Evolutionary conservation across 2,113 vertebrate species (phyloP).

Genomic region (Penelope pileata): DNA sequence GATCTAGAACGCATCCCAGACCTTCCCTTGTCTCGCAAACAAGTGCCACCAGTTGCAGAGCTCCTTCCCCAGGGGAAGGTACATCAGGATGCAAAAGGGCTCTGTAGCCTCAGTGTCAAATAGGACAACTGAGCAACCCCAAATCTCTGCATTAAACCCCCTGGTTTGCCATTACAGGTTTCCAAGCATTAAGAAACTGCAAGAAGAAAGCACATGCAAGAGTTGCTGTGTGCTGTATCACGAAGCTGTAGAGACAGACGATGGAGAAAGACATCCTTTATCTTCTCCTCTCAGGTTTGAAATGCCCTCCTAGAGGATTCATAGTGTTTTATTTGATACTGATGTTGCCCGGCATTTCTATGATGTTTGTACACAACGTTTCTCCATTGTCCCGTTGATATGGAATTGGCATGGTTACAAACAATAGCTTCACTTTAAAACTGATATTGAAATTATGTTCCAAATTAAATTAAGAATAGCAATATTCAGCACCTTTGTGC

Average conservation of each 20-base stretch:
- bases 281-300: background rate
- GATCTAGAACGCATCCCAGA: background rate
- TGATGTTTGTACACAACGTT: background rate
- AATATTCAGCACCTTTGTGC: background rate
- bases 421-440: background rate
- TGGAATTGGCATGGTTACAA: background rate
- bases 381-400: background rate
- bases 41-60: background rate
- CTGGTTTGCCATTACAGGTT: background rate
- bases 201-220: background rate
- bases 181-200: background rate
- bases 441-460: background rate
- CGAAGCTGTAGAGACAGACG: background rate
- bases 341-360: fast-evolving
- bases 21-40: background rate
- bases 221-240: background rate
- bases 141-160: background rate
- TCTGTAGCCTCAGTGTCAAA: fast-evolving
- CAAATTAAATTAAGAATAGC: background rate
- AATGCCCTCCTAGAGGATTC: background rate
- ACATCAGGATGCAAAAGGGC: background rate
- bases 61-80: fast-evolving
- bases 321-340: background rate
- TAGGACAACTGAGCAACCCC: background rate
- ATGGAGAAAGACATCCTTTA: background rate